Evolutionary conservation across 2,797 vertebrate species (phyloP), one percentile per base, ranked within the genome.

Genomic region (Anguilla pacifica): DNA sequence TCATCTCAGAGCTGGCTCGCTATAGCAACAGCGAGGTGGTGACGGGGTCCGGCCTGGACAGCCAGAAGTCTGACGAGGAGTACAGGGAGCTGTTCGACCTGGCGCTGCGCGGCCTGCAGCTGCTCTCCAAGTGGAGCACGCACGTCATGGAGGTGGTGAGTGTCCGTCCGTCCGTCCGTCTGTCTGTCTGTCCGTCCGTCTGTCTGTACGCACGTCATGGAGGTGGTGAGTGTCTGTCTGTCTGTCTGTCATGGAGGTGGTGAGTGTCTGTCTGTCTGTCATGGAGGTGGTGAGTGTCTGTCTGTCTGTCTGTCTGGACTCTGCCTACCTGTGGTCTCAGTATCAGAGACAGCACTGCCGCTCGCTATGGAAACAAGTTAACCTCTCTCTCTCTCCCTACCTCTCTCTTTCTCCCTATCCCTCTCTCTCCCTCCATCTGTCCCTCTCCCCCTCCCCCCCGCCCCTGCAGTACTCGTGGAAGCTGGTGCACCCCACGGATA

Each of bases 141-240:
- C 99, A 99, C 0, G 99, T 99, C 94, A 99, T 99, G 99, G 99
- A 99, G 95, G 98, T 99, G 95, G 99, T 99, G 93, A 94, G 98
- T 93, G 49, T 70, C 46, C 0, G 43, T 49, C 77, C 0, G 7
- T 28, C 0, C 6, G 19, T 19, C 61, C 1, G 25, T 64, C 19
- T 25, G 25, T 19, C 5, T 0, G 10, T 61, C 13, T 61, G 57
- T 17, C 9, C 3, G 17, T 59, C 13, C 22, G 13, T 61, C 3
- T 22, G 57, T 22, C 4, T 51, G 49, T 51, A 9, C 9, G 49
- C 9, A 9, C 9, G 49, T 51, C n/a, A 6, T 49, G 49, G 6
- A 6, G 2, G 49, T 49, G 49, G 49, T 49, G 49, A 49, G 49
- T 49, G 49, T 49, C 2, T 49, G 49, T 49, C 10, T 19, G 57